Conservation (phyloP, 2,888 invertebrate species). For the Micoletzkya japonica region DNA sequence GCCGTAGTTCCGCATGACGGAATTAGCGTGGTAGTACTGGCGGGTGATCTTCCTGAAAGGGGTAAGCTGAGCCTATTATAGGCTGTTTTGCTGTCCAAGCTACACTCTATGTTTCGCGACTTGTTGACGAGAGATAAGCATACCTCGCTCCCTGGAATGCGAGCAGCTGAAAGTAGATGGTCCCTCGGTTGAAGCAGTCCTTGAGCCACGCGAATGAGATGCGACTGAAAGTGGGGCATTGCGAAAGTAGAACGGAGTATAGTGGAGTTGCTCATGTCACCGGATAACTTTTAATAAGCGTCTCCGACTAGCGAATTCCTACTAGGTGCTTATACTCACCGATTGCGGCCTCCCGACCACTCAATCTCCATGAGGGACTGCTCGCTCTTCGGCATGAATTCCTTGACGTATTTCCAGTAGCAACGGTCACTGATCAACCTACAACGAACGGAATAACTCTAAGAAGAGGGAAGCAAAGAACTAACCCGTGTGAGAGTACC, state of each 20-base stretch:
- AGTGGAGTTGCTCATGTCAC: too few species aligned
- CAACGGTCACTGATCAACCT: constrained; percentile 12
- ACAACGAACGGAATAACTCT: not conserved
- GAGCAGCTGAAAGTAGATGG: constrained; percentile 52
- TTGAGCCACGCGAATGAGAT: constrained; percentile 57
- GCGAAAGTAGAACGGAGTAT: too few species aligned
- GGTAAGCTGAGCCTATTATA: not conserved
- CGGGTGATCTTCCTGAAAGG: constrained; percentile 30
- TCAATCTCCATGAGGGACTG: constrained; percentile 38
- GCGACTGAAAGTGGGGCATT: constrained; percentile 8
- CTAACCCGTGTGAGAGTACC: constrained; percentile 51
- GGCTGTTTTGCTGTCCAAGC: not conserved
- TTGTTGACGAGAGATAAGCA: not conserved
- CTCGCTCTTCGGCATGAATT: constrained; percentile 50
- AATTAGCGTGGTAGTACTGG: constrained; percentile 44
- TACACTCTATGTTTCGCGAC: not conserved
- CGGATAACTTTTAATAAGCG: too few species aligned
- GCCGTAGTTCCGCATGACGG: constrained; percentile 44
- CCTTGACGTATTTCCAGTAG: constrained; percentile 53
- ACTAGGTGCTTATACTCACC: too few species aligned
- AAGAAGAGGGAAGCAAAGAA: not conserved
- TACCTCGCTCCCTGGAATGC: constrained; percentile 33
- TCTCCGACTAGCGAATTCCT: too few species aligned
- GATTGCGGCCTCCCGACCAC: too few species aligned
- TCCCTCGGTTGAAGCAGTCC: constrained; percentile 52